Percentiles rank a stretch among this genome's conserved stretches.
Conservation (phyloP, 2,888 invertebrate genomes). For the Chymomyza procnemis region DNA sequence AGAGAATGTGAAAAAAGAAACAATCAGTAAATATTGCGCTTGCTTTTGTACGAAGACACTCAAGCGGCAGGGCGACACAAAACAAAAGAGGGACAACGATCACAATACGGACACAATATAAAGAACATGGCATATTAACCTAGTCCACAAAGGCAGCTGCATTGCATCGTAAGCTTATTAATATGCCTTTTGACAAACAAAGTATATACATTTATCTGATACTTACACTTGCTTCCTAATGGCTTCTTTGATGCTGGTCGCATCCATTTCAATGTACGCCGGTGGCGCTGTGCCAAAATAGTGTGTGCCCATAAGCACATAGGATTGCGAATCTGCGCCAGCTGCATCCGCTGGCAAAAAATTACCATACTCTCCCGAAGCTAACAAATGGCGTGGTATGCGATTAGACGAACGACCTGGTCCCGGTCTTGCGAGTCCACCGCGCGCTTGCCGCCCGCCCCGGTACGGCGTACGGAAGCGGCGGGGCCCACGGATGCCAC, state of each 20-base stretch:
- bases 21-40: not conserved
- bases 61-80: not conserved
- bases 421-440: constrained; percentile 79
- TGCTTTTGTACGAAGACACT: not conserved
- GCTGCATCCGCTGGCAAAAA: constrained; percentile 75
- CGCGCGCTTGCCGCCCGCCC: constrained; percentile 76
- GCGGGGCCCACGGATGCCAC: constrained; percentile 70
- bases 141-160: not conserved
- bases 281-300: constrained; percentile 78
- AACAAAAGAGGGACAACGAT: not conserved
- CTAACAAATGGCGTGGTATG: constrained; percentile 78
- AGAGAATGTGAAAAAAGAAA: not conserved
- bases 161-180: not conserved
- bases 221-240: constrained; percentile 95
- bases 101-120: not conserved
- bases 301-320: constrained; percentile 78
- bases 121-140: not conserved
- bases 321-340: constrained; percentile 75
- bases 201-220: not conserved
- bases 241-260: constrained; percentile 86
- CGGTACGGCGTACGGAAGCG: constrained; percentile 77
- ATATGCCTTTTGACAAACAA: not conserved
- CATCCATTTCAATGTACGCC: constrained; percentile 77
- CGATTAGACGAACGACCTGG: constrained; percentile 78
- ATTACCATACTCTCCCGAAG: constrained; percentile 73